Evolutionary conservation across 2,888 invertebrate species (phyloP), one percentile per base, ranked within the genome.

Genomic region (Panorpa germanica): DNA sequence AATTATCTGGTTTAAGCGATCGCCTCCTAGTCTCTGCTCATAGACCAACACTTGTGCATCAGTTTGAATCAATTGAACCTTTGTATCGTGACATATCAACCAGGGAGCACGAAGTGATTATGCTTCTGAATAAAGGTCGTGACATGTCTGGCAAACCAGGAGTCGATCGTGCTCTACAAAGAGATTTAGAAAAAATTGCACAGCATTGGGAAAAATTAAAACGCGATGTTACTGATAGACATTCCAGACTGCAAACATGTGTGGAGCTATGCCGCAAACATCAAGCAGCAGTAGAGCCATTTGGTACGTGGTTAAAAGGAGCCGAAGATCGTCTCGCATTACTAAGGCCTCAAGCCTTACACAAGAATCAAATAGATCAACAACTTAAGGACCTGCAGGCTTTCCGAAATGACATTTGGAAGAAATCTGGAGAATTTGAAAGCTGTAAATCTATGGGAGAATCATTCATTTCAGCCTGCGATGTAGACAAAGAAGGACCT

Each of bases 181-280:
- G 73, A 28, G 88, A 88, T 45, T 55, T 95, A 31, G 90, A 91
- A 45, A 75, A 78, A 43, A 81, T 95, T 43, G 81, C 85, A 49
- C 67, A 76, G 16, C 78, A 82, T 39, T 95, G 91, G 93, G 86
- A 88, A 43, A 82, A 82, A 44, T 61, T 95, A 31, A 75, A 86
- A 41, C 74, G 85, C 37, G 83, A 85, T 47, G 77, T 83, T 1
- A 70, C 81, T 23, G 86, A 91, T 42, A 65, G 88, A 25, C 74
- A 90, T 45, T 82, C 80, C 1, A 63, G 82, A 38, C 59, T 90
- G 25, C 85, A 88, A 50, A 82, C 85, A 2, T 85, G 86, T 51
- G 75, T 77, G 70, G 90, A 90, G 49, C 88, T 82, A 49, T 86
- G 80, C 55, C 78, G 78, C 41, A 88, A 88, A 48, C 93, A 83